Percentiles rank a stretch among this genome's conserved stretches.
Evolutionary conservation across 2,797 vertebrate genomes (phyloP).

Genomic region (Esox lucius): DNA sequence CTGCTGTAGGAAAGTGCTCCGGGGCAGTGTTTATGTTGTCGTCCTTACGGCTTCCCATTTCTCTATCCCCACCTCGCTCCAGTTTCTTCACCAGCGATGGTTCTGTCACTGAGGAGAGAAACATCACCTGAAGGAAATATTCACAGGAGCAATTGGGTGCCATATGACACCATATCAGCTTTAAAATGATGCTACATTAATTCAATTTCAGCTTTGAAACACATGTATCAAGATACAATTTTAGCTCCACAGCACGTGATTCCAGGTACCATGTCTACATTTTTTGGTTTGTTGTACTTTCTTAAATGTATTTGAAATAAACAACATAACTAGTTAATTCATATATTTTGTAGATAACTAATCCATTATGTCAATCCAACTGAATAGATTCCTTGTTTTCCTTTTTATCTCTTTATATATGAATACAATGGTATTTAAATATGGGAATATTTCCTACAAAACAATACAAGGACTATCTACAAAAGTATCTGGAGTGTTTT

Average conservation of each 20-base stretch:
- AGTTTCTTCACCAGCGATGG: not conserved
- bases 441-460: not conserved
- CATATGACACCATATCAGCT: not conserved
- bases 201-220: no score
- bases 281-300: not conserved
- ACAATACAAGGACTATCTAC: not conserved
- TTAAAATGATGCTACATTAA: not conserved
- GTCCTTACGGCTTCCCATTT: constrained; percentile 73
- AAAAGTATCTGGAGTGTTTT: not conserved
- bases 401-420: not conserved
- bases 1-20: constrained; percentile 37
- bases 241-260: no score
- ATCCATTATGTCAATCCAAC: not conserved
- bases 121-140: constrained; percentile 53
- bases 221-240: no score
- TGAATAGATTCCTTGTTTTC: not conserved
- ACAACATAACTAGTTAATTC: not conserved
- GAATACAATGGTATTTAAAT: not conserved
- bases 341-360: not conserved
- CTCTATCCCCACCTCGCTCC: constrained; percentile 19
- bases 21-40: constrained; percentile 57
- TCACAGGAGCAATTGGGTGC: not conserved
- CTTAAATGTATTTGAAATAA: not conserved
- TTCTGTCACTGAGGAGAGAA: constrained; percentile 8
- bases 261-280: no score